Evolutionary conservation across 2,113 vertebrate species (phyloP), one percentile per base, ranked within the genome.

Genomic region (Formicarius rufipectus): DNA sequence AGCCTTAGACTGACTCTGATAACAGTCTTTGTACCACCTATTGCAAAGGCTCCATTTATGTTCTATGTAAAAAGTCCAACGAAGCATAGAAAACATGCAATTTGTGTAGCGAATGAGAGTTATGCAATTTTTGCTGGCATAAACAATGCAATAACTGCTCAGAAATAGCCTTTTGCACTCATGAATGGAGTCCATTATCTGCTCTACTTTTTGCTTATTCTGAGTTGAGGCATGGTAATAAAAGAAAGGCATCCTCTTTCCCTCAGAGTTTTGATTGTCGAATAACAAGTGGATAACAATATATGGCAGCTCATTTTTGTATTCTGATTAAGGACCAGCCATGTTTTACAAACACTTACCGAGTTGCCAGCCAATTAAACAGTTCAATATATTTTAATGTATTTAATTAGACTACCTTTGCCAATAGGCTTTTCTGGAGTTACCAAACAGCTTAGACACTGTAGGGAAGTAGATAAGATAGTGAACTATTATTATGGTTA

Each of bases 1-100:
- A 97, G 76, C 35, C 17, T 87, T 85, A 94, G 69, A 31, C 56
- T 40, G 56, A 40, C 55, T 92, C 50, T 50, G 85, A 69, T 52
- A 90, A 53, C 25, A 56, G 56, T 76, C 92, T 85, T 97, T 97
- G 86, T 95, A 35, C 84, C 53, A 82, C 68, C 73, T 93, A 93
- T 85, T 95, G 86, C 80, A 96, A 96, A 97, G 92, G 37, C 40
- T 91, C 86, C 75, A 86, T 96, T 97, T 95, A 90, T 84, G 49
- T 83, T 89, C 92, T 93, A 62, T 67, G 86, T 79, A 92, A 96
- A 93, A 94, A 90, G 86, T 84, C 88, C 92, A 97, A 63, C 80
- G 94, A 97, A 97, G 89, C 93, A 94, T 81, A 91, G 84, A 93
- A 96, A 96, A 86, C 92, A 87, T 86, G 72, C 79, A 91, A 96